Conservation (phyloP, 2,113 vertebrate species). For the Gadus macrocephalus region DNA sequence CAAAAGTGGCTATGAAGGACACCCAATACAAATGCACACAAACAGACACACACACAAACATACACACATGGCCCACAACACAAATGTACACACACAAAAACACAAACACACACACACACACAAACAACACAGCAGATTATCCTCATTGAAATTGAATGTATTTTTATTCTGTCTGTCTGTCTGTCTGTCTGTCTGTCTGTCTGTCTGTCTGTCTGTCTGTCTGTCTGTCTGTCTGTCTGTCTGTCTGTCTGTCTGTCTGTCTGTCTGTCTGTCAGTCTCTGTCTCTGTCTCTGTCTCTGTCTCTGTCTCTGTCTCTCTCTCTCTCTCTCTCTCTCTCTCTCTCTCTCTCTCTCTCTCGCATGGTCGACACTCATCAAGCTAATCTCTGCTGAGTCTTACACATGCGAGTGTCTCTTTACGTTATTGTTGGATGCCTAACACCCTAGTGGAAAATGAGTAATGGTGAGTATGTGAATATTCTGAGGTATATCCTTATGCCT, state of each 20-base stretch:
- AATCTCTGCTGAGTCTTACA: conserved; percentile 67
- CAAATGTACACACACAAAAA: conserved; percentile 24
- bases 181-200: conserved; percentile 44
- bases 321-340: too few species aligned
- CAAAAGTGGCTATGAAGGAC: too few species aligned
- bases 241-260: conserved; percentile 39
- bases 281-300: conserved; percentile 38
- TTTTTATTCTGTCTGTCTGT: conserved; percentile 54
- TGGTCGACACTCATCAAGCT: conserved; percentile 67
- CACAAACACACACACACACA: conserved; percentile 12
- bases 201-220: conserved; percentile 39
- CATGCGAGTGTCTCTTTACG: conserved; percentile 61
- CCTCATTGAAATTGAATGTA: conserved; percentile 53
- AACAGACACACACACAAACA: conserved; percentile 4
- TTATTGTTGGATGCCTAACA: conserved; percentile 53
- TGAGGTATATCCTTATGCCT: conserved; percentile 10
- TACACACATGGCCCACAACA: conserved; percentile 14
- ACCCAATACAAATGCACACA: conserved; percentile 1
- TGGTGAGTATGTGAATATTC: conserved; percentile 26
- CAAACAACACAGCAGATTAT: conserved; percentile 53
- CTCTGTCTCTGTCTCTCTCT: conserved; percentile 30
- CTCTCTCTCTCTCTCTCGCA: conserved; percentile 22
- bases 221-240: conserved; percentile 37
- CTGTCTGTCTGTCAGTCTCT: conserved; percentile 27
- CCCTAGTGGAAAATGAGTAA: conserved; percentile 49